Evolutionary conservation across 2,888 invertebrate species (phyloP).

Genomic region (Perithous albicinctus): DNA sequence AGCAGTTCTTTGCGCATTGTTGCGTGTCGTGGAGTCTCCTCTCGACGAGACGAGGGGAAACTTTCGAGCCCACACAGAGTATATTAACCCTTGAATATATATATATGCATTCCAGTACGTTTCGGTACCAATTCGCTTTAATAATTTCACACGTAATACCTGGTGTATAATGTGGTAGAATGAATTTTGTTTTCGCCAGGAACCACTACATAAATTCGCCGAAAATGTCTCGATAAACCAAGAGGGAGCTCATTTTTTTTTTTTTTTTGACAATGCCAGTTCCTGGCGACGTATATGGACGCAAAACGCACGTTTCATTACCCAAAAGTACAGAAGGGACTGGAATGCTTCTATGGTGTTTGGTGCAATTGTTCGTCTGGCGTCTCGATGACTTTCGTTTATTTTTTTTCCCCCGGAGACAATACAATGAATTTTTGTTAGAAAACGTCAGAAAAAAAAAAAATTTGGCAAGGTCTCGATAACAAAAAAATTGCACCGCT

Average conservation of each 20-base stretch:
- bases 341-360: neutral
- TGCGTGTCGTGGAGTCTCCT: neutral
- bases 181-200: constrained; percentile 40
- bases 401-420: constrained; percentile 6
- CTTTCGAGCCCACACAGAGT: constrained; percentile 15
- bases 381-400: constrained; percentile 57
- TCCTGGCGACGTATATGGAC: neutral
- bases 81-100: constrained; percentile 16
- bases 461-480: constrained; percentile 9
- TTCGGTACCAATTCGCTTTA: neutral
- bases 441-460: constrained; percentile 1
- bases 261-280: neutral
- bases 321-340: neutral
- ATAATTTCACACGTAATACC: constrained; percentile 27
- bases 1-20: constrained; percentile 43
- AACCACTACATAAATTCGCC: constrained; percentile 19
- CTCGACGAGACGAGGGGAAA: constrained; percentile 36
- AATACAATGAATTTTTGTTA: constrained; percentile 26
- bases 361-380: constrained; percentile 33
- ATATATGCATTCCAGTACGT: constrained; percentile 1
- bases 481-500: constrained; percentile 17
- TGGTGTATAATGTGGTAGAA: constrained; percentile 36
- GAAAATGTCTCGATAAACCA: constrained; percentile 16
- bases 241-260: constrained; percentile 5
- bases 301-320: neutral